These are phyloP conservation scores for Calvadosia cruxmelitensis DNA, from an alignment of 30 jellyfish, hydroid and myxozoan species.

Conservation along the genomic window DNA sequence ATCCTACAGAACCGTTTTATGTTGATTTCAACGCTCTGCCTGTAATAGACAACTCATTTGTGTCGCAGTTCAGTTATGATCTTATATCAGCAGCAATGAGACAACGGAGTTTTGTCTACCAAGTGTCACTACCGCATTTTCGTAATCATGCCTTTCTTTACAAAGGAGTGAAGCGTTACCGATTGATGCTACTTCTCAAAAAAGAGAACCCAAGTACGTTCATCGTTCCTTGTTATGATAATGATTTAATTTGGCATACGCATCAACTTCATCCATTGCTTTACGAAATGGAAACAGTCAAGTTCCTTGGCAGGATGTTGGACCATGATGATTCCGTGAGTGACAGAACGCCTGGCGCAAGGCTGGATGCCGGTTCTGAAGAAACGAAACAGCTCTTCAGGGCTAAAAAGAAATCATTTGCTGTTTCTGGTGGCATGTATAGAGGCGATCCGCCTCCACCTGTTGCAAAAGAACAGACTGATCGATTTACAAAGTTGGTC, in stretches of 20 bases:
- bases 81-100: slow-evolving; percentile 39
- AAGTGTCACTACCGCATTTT: slow-evolving; percentile 65
- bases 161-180: slow-evolving; percentile 64
- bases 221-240: slow-evolving; percentile 76
- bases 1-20: slow-evolving; percentile 50
- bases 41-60: slow-evolving; percentile 7
- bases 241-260: slow-evolving; percentile 80
- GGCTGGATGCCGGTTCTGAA: slow-evolving; percentile 26
- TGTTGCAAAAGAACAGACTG: slow-evolving; percentile 19
- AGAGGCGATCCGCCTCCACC: slow-evolving; percentile 76
- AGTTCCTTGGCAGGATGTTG: slow-evolving; percentile 32
- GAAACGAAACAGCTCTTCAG: slow-evolving; percentile 47
- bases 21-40: slow-evolving; percentile 65
- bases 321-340: slow-evolving; percentile 53
- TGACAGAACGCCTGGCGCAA: slow-evolving; percentile 62
- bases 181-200: slow-evolving; percentile 42
- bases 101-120: slow-evolving; percentile 60
- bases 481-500: slow-evolving; percentile 23
- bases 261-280: slow-evolving; percentile 58
- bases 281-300: slow-evolving; percentile 34
- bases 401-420: slow-evolving; percentile 33
- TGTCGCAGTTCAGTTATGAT: slow-evolving; percentile 20
- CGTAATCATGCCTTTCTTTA: slow-evolving; percentile 38
- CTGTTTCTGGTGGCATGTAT: slow-evolving; percentile 88
- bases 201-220: slow-evolving; percentile 50